These are phyloP conservation scores for Harpalus rubripes DNA, from an alignment of 2,888 invertebrate species.

Conservation along the genomic window DNA sequence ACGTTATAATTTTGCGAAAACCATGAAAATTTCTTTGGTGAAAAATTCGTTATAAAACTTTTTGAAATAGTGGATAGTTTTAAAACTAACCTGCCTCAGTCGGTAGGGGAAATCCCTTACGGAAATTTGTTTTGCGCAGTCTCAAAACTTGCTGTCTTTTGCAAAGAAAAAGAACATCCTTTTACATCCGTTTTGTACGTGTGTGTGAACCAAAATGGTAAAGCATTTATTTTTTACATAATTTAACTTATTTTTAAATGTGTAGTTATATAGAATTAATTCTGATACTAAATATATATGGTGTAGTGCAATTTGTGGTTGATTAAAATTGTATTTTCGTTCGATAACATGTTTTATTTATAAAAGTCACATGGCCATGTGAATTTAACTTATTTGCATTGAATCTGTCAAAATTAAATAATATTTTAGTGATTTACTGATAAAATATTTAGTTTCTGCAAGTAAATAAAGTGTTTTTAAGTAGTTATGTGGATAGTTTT, in stretches of 20 bases:
- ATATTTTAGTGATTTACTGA: neutral
- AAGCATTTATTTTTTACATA: conserved; percentile 20
- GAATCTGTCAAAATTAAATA: neutral
- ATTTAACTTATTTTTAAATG: conserved; percentile 25
- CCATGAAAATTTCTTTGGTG: neutral
- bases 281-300: neutral
- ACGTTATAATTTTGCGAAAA: neutral
- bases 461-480: conserved; percentile 1
- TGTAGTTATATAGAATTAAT: neutral
- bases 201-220: conserved; percentile 65
- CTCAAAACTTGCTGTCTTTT: conserved; percentile 36
- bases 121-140: conserved; percentile 31
- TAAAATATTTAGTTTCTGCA: neutral
- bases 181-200: conserved; percentile 64
- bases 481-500: neutral
- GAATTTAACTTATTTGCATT: conserved; percentile 21
- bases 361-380: conserved; percentile 60
- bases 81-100: neutral
- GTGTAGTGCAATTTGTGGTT: conserved; percentile 9
- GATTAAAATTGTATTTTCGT: conserved; percentile 3
- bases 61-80: neutral
- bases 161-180: conserved; percentile 61
- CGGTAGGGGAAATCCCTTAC: neutral
- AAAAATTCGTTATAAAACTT: neutral
- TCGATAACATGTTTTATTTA: neutral